phyloP scores from a whole-genome alignment of 37 sponge, comb jelly and placozoan genomes.

The Aplysina aerophoba region DNA sequence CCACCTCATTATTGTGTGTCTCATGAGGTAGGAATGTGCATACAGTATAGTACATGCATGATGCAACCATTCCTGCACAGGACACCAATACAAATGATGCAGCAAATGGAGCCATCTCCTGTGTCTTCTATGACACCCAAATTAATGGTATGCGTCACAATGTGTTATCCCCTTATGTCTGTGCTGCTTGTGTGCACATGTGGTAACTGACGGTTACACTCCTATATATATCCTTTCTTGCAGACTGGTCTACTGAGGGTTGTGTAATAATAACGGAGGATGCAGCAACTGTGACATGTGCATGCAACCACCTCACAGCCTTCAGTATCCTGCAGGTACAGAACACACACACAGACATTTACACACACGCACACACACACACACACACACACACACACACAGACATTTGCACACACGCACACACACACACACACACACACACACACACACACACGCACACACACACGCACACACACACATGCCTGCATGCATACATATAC shows the following conservation, averaged over 20 bases:
- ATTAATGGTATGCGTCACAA: background rate
- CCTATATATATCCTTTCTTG: background rate
- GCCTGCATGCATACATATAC: slow-evolving; percentile 2
- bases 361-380: background rate
- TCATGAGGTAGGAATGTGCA: too few species aligned
- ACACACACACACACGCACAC: too few species aligned
- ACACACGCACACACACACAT: background rate
- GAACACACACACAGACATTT: background rate
- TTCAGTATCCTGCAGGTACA: slow-evolving; percentile 1
- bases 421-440: too few species aligned
- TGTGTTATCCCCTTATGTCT: too few species aligned
- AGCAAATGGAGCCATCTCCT: background rate
- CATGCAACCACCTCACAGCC: slow-evolving; percentile 12
- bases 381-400: too few species aligned
- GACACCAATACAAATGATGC: background rate
- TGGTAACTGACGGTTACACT: background rate
- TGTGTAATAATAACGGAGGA: background rate
- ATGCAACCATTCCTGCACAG: background rate
- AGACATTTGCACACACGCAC: too few species aligned
- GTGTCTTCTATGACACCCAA: background rate
- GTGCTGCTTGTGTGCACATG: background rate
- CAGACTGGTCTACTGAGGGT: slow-evolving; percentile 15
- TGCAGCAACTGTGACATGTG: background rate
- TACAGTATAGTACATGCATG: too few species aligned
- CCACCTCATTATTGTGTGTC: too few species aligned